These are phyloP conservation scores for Brachionus koreanus DNA, from an alignment of 1,140 invertebrate genomes.

Conservation along the genomic window DNA sequence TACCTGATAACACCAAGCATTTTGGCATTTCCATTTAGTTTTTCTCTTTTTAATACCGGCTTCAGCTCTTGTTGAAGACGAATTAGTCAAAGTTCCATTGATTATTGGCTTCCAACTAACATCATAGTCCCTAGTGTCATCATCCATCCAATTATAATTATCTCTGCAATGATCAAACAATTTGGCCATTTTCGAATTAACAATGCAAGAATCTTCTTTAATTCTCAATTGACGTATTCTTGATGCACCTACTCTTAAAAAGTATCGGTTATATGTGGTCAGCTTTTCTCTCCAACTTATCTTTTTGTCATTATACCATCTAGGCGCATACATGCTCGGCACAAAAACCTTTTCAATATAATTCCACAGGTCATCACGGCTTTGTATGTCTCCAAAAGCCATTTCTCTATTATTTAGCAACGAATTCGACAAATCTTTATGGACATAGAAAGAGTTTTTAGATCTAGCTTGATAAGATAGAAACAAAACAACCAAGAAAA, in stretches of 20 bases:
- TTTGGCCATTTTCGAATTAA: conserved; percentile 47
- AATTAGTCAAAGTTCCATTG: conserved; percentile 6
- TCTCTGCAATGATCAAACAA: conserved; percentile 53
- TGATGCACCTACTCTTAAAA: conserved; percentile 53
- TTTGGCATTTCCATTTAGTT: conserved; percentile 34
- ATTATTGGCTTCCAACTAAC: conserved; percentile 49
- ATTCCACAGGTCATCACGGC: conserved; percentile 44
- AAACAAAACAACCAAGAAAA: conserved; percentile 56
- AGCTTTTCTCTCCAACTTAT: conserved; percentile 54
- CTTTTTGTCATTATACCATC: conserved; percentile 52
- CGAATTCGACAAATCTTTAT: conserved; percentile 49
- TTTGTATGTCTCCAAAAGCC: conserved; percentile 42
- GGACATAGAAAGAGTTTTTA: conserved; percentile 49
- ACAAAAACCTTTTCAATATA: conserved; percentile 52
- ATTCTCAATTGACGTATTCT: conserved; percentile 54
- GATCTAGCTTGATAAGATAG: conserved; percentile 56
- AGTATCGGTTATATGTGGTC: conserved; percentile 48
- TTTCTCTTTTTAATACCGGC: background rate
- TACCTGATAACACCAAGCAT: conserved; percentile 42
- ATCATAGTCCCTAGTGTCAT: conserved; percentile 55
- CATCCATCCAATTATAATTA: conserved; percentile 55
- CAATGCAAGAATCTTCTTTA: conserved; percentile 54
- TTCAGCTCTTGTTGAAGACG: conserved; percentile 17
- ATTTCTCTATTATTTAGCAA: conserved; percentile 46
- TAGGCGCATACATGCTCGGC: conserved; percentile 51